phyloP scores from a whole-genome alignment of 2,797 vertebrate genomes.

The Thaleichthys pacificus region DNA sequence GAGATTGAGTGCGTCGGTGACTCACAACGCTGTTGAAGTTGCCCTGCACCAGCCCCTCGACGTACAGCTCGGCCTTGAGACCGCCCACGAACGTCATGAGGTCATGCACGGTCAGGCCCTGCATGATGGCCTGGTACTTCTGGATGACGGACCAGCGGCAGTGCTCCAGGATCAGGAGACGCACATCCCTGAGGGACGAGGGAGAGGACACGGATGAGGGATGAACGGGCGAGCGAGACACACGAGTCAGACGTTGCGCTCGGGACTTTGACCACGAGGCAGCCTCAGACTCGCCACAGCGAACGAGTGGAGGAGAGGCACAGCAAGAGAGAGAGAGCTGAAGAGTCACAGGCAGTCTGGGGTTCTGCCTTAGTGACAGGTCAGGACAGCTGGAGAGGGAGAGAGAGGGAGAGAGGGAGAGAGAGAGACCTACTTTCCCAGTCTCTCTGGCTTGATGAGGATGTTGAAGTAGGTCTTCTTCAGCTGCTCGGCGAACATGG shows the following conservation, averaged over 20 bases:
- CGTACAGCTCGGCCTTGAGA: conserved; percentile 86
- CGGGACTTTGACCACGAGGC: no score
- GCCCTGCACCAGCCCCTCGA: conserved; percentile 90
- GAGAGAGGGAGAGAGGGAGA: neutral
- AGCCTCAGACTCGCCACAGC: no score
- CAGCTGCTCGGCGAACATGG: conserved; percentile 91
- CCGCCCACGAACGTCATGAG: conserved; percentile 81
- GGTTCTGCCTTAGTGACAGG: neutral
- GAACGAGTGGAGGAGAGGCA: neutral
- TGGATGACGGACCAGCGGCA: conserved; percentile 90
- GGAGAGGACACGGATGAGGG: neutral
- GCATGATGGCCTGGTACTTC: conserved; percentile 84
- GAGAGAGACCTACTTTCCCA: conserved; percentile 83
- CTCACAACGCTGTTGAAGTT: conserved; percentile 88
- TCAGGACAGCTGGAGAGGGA: no score
- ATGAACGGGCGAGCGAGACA: neutral
- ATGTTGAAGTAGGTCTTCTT: conserved; percentile 96
- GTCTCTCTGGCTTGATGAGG: conserved; percentile 89
- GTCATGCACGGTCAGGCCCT: conserved; percentile 79
- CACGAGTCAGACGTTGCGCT: no score
- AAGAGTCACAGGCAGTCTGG: neutral
- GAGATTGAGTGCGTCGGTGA: conserved; percentile 6
- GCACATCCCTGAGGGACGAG: conserved; percentile 78
- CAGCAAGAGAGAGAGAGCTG: neutral
- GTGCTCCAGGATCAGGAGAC: conserved; percentile 87